A percentile compares a stretch with the other conserved stretches of the same genome.
Conservation (phyloP, 37 sponge, comb jelly and placozoan genomes). For the Petrosia ficiformis region DNA sequence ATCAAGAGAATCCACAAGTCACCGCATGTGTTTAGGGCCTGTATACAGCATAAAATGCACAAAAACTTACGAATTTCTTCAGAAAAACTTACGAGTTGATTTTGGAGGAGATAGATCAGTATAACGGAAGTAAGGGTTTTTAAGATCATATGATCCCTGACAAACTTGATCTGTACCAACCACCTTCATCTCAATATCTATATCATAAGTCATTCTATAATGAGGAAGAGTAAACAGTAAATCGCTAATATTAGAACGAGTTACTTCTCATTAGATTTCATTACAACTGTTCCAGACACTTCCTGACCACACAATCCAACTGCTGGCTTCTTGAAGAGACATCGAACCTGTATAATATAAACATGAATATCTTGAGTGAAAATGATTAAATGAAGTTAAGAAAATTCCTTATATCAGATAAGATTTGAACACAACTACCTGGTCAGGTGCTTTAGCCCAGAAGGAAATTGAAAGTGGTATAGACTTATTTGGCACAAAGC, state of each 20-base stretch:
- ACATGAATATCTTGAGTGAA: too few species aligned
- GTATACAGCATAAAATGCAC: too few species aligned
- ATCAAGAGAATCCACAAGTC: too few species aligned
- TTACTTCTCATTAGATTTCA: constrained; percentile 88
- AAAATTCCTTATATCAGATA: too few species aligned
- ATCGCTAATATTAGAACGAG: background rate
- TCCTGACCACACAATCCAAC: constrained; percentile 70
- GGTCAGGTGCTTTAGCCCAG: too few species aligned
- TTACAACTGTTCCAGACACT: constrained; percentile 59
- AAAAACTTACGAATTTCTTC: background rate
- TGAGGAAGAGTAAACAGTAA: background rate
- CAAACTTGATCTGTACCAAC: constrained; percentile 34
- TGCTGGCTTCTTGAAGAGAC: constrained; percentile 76
- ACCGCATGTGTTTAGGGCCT: too few species aligned
- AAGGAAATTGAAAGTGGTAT: too few species aligned
- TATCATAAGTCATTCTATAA: constrained; percentile 84
- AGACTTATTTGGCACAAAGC: too few species aligned
- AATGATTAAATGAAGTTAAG: too few species aligned
- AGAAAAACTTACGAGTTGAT: constrained; percentile 54
- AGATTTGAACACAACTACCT: too few species aligned
- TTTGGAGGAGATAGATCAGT: constrained; percentile 51
- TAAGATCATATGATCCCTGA: constrained; percentile 74
- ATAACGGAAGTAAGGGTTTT: constrained; percentile 99
- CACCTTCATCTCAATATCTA: constrained; percentile 52
- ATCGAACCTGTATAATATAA: constrained; percentile 70